Conservation (phyloP, 2,888 invertebrate species). For the Panorpa germanica region DNA sequence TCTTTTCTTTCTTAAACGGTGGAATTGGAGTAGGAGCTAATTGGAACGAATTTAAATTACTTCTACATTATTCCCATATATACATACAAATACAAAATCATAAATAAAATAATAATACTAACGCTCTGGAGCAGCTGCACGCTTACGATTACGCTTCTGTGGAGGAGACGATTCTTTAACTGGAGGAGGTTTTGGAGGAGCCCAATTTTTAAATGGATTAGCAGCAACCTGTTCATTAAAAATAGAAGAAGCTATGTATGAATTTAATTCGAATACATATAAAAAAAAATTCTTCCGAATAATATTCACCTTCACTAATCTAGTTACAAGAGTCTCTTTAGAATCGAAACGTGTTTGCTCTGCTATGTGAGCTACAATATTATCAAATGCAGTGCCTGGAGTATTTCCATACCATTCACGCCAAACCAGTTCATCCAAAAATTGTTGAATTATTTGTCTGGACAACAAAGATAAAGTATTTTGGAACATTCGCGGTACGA, state of each 20-base stretch:
- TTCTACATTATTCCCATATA: too few species aligned
- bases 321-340: constrained; percentile 38
- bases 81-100: background rate
- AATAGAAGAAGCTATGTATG: constrained; percentile 11
- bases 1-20: too few species aligned
- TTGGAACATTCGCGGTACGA: constrained; percentile 82
- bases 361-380: constrained; percentile 56
- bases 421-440: constrained; percentile 79
- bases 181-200: constrained; percentile 15
- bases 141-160: constrained; percentile 6
- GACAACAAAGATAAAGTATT: constrained; percentile 67
- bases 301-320: constrained; percentile 37
- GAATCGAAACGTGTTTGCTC: constrained; percentile 56
- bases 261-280: too few species aligned
- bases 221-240: constrained; percentile 27
- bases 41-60: too few species aligned
- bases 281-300: background rate
- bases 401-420: constrained; percentile 68
- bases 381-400: constrained; percentile 61
- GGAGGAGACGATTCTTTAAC: constrained; percentile 6
- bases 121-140: constrained; percentile 1
- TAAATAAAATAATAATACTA: background rate
- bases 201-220: constrained; percentile 51
- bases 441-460: constrained; percentile 75
- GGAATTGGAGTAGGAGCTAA: too few species aligned